Percentiles rank a stretch among this genome's conserved stretches.
phyloP scores from a whole-genome alignment of 2,113 vertebrate species.

The Dolichotis patagonum region DNA sequence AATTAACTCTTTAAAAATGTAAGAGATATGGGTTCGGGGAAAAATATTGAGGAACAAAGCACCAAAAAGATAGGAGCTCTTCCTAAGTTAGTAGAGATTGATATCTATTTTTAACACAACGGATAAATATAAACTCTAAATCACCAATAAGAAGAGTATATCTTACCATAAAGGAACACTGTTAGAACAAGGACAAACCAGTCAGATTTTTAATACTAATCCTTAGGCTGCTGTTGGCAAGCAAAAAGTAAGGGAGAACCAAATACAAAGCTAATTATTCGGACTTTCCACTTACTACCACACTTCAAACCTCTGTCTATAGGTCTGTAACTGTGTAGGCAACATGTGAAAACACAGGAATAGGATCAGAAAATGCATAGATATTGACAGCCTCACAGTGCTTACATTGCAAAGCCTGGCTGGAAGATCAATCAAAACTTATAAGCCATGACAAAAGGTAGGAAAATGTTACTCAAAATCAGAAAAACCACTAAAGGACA shows the following conservation, averaged over 20 bases:
- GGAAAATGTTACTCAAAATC: background rate
- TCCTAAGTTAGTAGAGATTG: background rate
- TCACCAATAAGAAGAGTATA: background rate
- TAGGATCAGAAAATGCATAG: background rate
- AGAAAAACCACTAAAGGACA: background rate
- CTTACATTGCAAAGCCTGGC: background rate
- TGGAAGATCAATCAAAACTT: background rate
- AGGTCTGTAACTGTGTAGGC: background rate
- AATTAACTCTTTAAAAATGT: background rate
- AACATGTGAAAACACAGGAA: background rate
- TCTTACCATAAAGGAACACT: background rate
- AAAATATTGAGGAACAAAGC: background rate
- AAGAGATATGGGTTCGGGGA: background rate
- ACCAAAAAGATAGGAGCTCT: background rate
- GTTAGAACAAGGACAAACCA: background rate
- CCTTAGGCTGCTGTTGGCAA: background rate
- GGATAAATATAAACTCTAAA: background rate
- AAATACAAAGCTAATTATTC: background rate
- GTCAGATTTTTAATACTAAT: background rate
- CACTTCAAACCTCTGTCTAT: background rate
- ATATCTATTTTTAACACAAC: background rate
- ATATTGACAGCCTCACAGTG: background rate
- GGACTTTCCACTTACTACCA: background rate
- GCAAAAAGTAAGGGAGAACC: background rate
- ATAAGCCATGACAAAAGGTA: background rate